Evolutionary conservation across 2,113 vertebrate genomes (phyloP).

Genomic region (Notarius lentiginosus): DNA sequence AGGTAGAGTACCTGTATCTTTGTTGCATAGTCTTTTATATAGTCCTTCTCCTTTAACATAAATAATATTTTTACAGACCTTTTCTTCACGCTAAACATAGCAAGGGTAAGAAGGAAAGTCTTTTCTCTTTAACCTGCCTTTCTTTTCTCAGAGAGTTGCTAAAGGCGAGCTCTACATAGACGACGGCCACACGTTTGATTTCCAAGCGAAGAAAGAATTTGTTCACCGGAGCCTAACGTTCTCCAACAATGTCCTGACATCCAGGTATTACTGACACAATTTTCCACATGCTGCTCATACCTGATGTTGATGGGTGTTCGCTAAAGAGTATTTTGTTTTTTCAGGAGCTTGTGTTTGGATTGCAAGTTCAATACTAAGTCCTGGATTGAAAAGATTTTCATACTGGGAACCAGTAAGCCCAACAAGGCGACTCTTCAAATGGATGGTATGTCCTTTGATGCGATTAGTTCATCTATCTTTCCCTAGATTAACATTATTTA

Average conservation of each 20-base stretch:
- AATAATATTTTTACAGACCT: neutral
- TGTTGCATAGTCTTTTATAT: neutral
- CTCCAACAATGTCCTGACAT: conserved; percentile 76
- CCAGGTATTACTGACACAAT: conserved; percentile 68
- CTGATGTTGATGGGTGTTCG: neutral
- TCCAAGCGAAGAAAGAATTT: conserved; percentile 74
- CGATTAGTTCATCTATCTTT: neutral
- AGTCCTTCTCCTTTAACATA: neutral
- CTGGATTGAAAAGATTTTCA: conserved; percentile 83
- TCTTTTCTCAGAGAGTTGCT: conserved; percentile 75
- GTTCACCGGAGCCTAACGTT: conserved; percentile 79
- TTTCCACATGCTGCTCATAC: neutral
- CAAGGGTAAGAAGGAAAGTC: neutral
- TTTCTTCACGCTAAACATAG: neutral
- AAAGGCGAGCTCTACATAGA: conserved; percentile 86
- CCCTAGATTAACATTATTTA: neutral
- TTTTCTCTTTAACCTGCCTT: neutral
- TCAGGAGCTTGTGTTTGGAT: conserved; percentile 75
- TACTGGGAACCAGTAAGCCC: conserved; percentile 82
- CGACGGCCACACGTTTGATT: conserved; percentile 85
- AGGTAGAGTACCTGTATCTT: conserved; percentile 65
- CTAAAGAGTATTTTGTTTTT: neutral
- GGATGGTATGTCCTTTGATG: conserved; percentile 70
- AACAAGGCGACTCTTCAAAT: conserved; percentile 72
- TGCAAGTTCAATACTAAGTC: conserved; percentile 75